These are phyloP conservation scores for Rhineura floridana DNA, from an alignment of 2,113 vertebrate species.

Conservation along the genomic window DNA sequence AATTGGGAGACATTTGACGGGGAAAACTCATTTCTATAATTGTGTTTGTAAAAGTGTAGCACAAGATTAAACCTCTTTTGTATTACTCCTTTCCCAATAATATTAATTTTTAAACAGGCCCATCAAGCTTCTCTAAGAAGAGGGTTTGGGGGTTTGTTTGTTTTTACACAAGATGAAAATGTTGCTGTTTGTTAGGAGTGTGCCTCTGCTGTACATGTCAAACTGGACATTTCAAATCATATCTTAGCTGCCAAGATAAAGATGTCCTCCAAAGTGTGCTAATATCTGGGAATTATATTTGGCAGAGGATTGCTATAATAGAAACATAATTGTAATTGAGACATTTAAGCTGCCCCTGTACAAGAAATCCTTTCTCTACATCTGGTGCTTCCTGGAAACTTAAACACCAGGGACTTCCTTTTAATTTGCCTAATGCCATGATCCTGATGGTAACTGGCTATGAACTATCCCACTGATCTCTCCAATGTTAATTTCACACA, in stretches of 20 bases:
- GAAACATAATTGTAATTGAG: constrained; percentile 61
- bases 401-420: constrained; percentile 59
- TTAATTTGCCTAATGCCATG: constrained; percentile 59
- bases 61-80: constrained; percentile 27
- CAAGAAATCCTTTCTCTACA: constrained; percentile 60
- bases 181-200: constrained; percentile 26
- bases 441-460: constrained; percentile 57
- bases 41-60: constrained; percentile 23
- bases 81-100: constrained; percentile 16
- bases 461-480: constrained; percentile 60
- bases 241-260: constrained; percentile 52
- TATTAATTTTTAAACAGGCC: constrained; percentile 23
- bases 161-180: not conserved
- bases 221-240: constrained; percentile 49
- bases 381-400: constrained; percentile 64
- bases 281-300: constrained; percentile 58
- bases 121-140: not conserved
- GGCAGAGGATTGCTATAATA: constrained; percentile 49
- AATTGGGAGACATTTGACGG: not conserved
- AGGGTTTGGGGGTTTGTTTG: not conserved
- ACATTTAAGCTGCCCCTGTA: constrained; percentile 60
- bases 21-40: constrained; percentile 12
- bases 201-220: constrained; percentile 33
- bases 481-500: constrained; percentile 56
- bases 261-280: constrained; percentile 37